Conservation (phyloP, 2,113 vertebrate genomes). For the Vombatus ursinus region DNA sequence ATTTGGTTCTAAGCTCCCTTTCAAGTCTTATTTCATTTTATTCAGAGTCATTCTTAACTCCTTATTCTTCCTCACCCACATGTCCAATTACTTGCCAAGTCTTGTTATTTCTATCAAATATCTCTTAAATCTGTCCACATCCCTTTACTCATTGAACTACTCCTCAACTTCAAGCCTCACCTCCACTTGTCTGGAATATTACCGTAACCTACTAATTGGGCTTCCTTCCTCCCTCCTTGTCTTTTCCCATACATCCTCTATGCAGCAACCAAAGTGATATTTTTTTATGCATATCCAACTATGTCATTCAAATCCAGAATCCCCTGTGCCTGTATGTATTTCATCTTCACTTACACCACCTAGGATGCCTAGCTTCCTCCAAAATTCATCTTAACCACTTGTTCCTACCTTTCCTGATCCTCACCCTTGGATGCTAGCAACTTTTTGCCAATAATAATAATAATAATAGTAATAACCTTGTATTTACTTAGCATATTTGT, state of each 20-base stretch:
- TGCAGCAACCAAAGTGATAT: not conserved
- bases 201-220: not conserved
- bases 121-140: too few relatives aligned
- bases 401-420: not conserved
- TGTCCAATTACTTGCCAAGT: too few relatives aligned
- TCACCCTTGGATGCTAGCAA: not conserved
- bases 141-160: too few relatives aligned
- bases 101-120: too few relatives aligned
- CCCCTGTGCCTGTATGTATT: not conserved
- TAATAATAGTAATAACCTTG: not conserved
- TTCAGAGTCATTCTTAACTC: too few relatives aligned
- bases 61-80: too few relatives aligned
- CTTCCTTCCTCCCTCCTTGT: not conserved
- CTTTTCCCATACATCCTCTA: not conserved
- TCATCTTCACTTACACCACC: not conserved
- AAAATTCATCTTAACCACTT: not conserved
- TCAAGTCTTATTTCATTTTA: too few relatives aligned
- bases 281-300: not conserved
- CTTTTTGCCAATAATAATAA: not conserved
- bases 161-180: too few relatives aligned
- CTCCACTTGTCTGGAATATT: not conserved
- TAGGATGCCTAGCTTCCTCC: not conserved
- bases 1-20: too few relatives aligned
- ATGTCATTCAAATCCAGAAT: not conserved
- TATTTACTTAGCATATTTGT: not conserved